Base-by-base conservation (phyloP, 2,888 invertebrate species). In the Lithophane socia region DNA sequence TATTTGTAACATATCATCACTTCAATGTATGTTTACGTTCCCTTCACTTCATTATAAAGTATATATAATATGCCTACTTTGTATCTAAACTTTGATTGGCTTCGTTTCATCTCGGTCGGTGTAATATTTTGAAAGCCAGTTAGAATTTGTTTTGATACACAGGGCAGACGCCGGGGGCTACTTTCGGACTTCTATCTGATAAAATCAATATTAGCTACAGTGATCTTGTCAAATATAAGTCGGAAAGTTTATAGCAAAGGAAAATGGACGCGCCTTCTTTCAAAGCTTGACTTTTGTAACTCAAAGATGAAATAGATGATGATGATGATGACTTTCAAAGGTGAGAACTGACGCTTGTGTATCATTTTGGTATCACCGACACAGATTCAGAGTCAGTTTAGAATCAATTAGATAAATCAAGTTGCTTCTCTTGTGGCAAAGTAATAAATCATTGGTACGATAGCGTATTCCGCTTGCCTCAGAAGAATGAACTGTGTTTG, bases 81-180 rank as follows among this genome's bases (percentile, higher is more conserved):
- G 16, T 61, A 54, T 54, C 44, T 42, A 61, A 76, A 77, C 49
- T 80, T 80, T 63, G 77, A 77, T 88, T 79, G 75, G 65, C 54
- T 73, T 68, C 47, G 61, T 69, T 85, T 80, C 52, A 75, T 75
- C 21, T 77, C 67, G 37, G 69, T 77, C 67, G 37, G 69, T 68
- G 65, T 54, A 47, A 73, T 70, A 70, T 71, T 78, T 54, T 56
- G 29, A 52, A 69, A 54, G 66, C 49, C 47, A 63, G n/a, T 76
- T 75, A 60, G 1, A 68, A 67, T 71, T 63, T 49, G 52, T 70
- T 29, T 61, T 1, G 47, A 60, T 18, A 18, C 24, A 54, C 52
- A n/a, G 29, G 10, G 18, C 61, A 10, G 52, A 47, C 37, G 37
- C 29, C 37, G 54, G 21, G 37, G 44, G 24, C 49, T 47, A 1